These are phyloP conservation scores for Holcopasites calliopsidis DNA, from an alignment of 1,140 invertebrate species.

Conservation along the genomic window DNA sequence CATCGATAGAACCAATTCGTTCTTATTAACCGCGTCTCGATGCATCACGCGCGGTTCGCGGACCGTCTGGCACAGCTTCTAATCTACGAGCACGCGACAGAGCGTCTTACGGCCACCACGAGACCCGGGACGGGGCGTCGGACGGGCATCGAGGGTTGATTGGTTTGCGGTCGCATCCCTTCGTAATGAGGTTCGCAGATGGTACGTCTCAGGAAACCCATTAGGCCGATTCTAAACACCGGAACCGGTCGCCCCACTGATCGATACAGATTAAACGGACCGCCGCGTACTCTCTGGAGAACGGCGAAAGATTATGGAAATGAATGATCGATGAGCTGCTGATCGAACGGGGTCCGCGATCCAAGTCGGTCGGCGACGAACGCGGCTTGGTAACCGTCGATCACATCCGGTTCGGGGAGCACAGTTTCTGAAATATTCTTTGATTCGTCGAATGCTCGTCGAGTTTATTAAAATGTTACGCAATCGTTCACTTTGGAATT, in stretches of 20 bases:
- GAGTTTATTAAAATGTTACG: too few species aligned
- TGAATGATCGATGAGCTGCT: slow-evolving; percentile 14
- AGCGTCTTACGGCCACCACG: slow-evolving; percentile 71
- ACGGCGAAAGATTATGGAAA: slow-evolving; percentile 35
- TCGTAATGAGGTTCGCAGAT: slow-evolving; percentile 78
- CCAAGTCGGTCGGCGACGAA: background rate
- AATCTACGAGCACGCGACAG: slow-evolving; percentile 52
- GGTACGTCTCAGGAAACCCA: slow-evolving; percentile 78
- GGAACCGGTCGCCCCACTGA: slow-evolving; percentile 38
- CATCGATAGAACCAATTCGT: background rate
- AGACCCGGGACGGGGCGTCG: slow-evolving; percentile 57
- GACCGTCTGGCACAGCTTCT: slow-evolving; percentile 17
- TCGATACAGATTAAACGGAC: slow-evolving; percentile 52
- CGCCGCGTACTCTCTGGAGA: background rate
- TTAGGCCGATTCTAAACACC: slow-evolving; percentile 74
- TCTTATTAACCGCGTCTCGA: slow-evolving; percentile 25
- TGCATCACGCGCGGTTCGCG: background rate
- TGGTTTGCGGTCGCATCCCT: slow-evolving; percentile 79
- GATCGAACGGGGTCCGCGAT: background rate
- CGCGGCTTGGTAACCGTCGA: too few species aligned
- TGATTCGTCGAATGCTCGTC: too few species aligned
- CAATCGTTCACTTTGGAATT: background rate
- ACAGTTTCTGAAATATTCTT: too few species aligned
- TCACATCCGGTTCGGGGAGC: too few species aligned
- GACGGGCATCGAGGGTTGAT: slow-evolving; percentile 69